These are phyloP conservation scores for Blera fallax DNA, from an alignment of 2,888 invertebrate genomes.

Conservation along the genomic window DNA sequence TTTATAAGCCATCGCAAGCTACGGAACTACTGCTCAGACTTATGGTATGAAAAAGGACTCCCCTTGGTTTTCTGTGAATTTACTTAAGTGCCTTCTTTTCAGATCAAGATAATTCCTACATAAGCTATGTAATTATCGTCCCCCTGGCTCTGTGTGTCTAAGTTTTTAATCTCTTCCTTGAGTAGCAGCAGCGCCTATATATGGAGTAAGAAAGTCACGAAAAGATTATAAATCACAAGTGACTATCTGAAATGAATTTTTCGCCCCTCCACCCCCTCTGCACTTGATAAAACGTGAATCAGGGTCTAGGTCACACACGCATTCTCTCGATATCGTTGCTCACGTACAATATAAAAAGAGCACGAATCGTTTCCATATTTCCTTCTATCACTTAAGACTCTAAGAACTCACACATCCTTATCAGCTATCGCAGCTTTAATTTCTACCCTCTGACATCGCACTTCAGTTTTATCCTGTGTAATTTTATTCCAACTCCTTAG, in stretches of 20 bases:
- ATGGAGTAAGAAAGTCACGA: slow-evolving; percentile 48
- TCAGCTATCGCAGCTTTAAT: slow-evolving; percentile 43
- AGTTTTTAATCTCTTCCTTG: slow-evolving; percentile 43
- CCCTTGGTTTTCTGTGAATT: too few species aligned
- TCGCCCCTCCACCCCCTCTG: too few species aligned
- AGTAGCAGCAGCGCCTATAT: background rate
- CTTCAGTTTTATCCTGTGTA: slow-evolving; percentile 39
- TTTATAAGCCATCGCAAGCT: too few species aligned
- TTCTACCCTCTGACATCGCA: slow-evolving; percentile 5
- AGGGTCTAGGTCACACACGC: slow-evolving; percentile 65
- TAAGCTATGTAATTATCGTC: background rate
- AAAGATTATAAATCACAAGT: slow-evolving; percentile 62
- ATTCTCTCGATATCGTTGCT: slow-evolving; percentile 15
- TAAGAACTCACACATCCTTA: slow-evolving; percentile 29
- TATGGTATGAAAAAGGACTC: too few species aligned
- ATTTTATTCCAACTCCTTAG: slow-evolving; percentile 50
- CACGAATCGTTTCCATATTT: slow-evolving; percentile 10
- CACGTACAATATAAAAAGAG: slow-evolving; percentile 41
- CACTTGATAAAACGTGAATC: slow-evolving; percentile 18
- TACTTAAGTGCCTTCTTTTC: too few species aligned
- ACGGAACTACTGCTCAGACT: too few species aligned
- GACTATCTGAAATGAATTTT: slow-evolving; percentile 41
- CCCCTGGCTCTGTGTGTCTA: background rate
- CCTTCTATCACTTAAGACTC: slow-evolving; percentile 4
- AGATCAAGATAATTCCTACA: too few species aligned